Conservation (phyloP, 1,140 invertebrate species). For the Leptinotarsa texana region DNA sequence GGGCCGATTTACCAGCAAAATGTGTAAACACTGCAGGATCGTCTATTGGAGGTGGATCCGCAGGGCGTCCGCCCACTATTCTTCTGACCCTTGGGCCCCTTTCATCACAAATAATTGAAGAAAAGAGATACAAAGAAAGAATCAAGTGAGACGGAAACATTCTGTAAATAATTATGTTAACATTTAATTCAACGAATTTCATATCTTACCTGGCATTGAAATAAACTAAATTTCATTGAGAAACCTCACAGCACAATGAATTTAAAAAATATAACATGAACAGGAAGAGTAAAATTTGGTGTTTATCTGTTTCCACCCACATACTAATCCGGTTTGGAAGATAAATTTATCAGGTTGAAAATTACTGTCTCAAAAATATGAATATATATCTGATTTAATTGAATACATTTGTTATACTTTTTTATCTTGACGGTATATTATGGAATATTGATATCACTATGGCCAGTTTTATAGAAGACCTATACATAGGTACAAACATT, state of each 20-base stretch:
- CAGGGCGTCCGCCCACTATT: constrained; percentile 63
- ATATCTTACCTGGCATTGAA: neutral
- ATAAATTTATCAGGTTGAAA: neutral
- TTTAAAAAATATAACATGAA: neutral
- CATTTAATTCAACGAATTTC: too few species aligned
- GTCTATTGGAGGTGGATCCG: constrained; percentile 62
- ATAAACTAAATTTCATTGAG: neutral
- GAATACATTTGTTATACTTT: too few species aligned
- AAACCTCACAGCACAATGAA: neutral
- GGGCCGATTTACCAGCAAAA: constrained; percentile 59
- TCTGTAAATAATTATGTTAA: neutral
- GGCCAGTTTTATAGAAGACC: too few species aligned
- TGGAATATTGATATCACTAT: too few species aligned
- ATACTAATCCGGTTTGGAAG: neutral
- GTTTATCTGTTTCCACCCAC: constrained; percentile 10
- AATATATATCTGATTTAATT: too few species aligned
- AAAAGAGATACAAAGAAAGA: neutral
- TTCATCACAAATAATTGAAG: constrained; percentile 17
- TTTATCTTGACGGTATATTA: too few species aligned
- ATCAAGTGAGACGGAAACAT: neutral
- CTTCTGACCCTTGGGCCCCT: constrained; percentile 55
- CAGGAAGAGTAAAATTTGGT: neutral
- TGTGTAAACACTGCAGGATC: constrained; percentile 64
- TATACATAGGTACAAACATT: too few species aligned
- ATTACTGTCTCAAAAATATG: neutral